Evolutionary conservation across 1,140 invertebrate species (phyloP).

Genomic region (Megathymus violae): DNA sequence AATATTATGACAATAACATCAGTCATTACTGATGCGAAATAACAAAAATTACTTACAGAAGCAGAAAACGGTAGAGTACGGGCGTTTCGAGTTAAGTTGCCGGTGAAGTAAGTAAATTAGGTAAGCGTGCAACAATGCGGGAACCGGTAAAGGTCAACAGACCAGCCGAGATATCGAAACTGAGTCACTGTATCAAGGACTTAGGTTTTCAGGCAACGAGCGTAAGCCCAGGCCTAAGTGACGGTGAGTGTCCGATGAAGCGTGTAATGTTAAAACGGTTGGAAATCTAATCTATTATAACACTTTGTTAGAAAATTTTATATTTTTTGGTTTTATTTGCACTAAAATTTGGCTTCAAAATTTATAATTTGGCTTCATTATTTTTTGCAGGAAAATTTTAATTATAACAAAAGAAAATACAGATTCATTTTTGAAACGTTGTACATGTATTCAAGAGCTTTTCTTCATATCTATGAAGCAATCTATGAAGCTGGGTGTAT

Average conservation of each 20-base stretch:
- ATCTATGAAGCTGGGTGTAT: too few species aligned
- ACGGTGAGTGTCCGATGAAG: slow-evolving; percentile 52
- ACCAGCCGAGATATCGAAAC: slow-evolving; percentile 74
- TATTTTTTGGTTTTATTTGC: too few species aligned
- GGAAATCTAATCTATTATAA: slow-evolving; percentile 42
- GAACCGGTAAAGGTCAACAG: slow-evolving; percentile 74
- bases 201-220: slow-evolving; percentile 63
- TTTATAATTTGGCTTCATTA: too few species aligned
- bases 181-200: slow-evolving; percentile 79
- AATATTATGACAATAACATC: too few species aligned
- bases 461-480: too few species aligned
- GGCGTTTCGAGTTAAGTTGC: slow-evolving; percentile 5
- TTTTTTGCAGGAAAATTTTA: too few species aligned
- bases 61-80: slow-evolving; percentile 21
- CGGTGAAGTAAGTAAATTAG: slow-evolving; percentile 45
- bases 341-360: too few species aligned
- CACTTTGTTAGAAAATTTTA: too few species aligned
- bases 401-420: too few species aligned
- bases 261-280: slow-evolving; percentile 43
- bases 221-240: slow-evolving; percentile 37
- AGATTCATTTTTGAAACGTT: too few species aligned
- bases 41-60: background rate
- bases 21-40: too few species aligned
- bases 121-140: slow-evolving; percentile 59
- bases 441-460: too few species aligned